phyloP scores from a whole-genome alignment of 2,888 invertebrate genomes.

The Leptinotarsa tumamoca region DNA sequence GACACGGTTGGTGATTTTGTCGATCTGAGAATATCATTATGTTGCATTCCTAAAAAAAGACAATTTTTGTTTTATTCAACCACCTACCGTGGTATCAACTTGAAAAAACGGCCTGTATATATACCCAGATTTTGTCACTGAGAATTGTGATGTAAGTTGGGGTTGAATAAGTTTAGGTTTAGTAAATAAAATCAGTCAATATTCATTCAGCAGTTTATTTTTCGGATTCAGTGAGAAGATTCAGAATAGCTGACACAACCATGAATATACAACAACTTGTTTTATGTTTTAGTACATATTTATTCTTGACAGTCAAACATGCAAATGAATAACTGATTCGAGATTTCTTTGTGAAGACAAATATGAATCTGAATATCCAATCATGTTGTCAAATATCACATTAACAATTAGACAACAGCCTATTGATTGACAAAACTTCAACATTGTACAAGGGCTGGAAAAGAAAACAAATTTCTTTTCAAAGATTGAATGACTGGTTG shows the following conservation, averaged over 20 bases:
- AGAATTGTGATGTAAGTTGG: too few relatives aligned
- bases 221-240: conserved; percentile 58
- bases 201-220: conserved; percentile 49
- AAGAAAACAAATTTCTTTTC: conserved; percentile 18
- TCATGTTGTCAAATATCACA: conserved; percentile 67
- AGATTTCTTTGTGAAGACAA: conserved; percentile 26
- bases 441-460: conserved; percentile 28
- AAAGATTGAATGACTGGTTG: too few relatives aligned
- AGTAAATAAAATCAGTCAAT: conserved; percentile 32
- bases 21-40: too few relatives aligned
- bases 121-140: too few relatives aligned
- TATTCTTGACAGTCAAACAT: conserved; percentile 56
- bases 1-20: too few relatives aligned
- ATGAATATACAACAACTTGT: conserved; percentile 63
- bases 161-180: not conserved
- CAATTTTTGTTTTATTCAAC: too few relatives aligned
- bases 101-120: too few relatives aligned
- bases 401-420: conserved; percentile 66
- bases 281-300: conserved; percentile 57
- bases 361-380: conserved; percentile 62
- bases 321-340: conserved; percentile 61
- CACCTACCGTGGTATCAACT: too few relatives aligned
- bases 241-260: conserved; percentile 62
- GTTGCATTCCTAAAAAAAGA: too few relatives aligned
- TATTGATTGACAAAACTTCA: conserved; percentile 50